Conservation (phyloP, 2,113 vertebrate genomes). For the Vidua macroura region DNA sequence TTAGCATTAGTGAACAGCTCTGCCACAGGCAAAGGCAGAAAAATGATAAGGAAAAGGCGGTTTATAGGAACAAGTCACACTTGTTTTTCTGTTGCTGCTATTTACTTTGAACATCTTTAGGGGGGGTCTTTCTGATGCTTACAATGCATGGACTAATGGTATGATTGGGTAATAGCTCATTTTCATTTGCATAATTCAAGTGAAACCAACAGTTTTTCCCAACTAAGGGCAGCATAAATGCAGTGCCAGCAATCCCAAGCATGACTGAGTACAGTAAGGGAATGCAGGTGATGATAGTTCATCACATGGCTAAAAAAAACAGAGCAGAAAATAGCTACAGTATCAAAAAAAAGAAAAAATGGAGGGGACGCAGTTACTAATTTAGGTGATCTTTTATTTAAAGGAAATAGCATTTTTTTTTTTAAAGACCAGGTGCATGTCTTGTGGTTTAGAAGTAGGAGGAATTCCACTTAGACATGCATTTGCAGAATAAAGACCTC, state of each 20-base stretch:
- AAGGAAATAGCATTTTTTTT: not conserved
- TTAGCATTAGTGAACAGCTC: not conserved
- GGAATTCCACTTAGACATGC: not conserved
- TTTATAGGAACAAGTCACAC: not conserved
- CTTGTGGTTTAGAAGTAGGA: not conserved
- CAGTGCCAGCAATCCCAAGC: not conserved
- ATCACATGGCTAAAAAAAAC: not conserved
- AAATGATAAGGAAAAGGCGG: not conserved
- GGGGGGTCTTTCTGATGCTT: not conserved
- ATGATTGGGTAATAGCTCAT: not conserved
- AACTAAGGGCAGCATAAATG: not conserved
- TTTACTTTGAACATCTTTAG: not conserved
- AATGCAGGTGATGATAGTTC: not conserved
- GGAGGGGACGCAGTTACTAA: rapidly evolving
- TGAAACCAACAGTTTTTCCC: not conserved
- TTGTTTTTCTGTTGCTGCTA: not conserved
- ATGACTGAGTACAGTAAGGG: not conserved
- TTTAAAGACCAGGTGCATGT: not conserved
- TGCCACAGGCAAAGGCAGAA: not conserved
- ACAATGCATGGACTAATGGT: not conserved
- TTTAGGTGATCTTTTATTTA: not conserved
- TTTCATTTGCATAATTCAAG: not conserved
- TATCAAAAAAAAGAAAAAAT: not conserved
- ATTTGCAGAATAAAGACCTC: not conserved
- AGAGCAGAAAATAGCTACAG: not conserved